Evolutionary conservation across 2,797 vertebrate genomes (phyloP).

Genomic region (Hozukius guyotensis): DNA sequence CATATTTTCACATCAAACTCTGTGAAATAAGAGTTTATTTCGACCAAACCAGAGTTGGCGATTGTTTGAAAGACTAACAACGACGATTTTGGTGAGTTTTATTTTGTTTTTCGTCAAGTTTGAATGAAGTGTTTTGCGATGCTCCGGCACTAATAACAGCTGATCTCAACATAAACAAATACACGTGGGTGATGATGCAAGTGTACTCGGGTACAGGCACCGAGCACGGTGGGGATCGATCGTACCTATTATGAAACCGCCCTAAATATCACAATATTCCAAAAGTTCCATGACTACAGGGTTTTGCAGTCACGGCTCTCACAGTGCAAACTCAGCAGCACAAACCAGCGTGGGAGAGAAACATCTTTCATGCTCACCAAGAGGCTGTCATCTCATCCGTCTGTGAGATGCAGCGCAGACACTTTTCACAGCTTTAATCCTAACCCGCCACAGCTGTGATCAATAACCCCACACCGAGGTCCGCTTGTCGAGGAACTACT

Average conservation of each 20-base stretch:
- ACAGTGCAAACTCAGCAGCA: background rate
- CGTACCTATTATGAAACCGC: fast-evolving
- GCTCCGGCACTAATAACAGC: no score
- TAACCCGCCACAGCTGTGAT: conserved; percentile 15
- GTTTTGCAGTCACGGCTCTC: background rate
- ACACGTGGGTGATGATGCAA: no score
- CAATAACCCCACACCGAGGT: conserved; percentile 1
- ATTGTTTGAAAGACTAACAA: no score
- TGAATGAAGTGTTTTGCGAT: no score
- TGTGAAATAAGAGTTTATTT: no score
- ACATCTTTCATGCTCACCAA: conserved; percentile 13
- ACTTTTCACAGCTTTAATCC: conserved; percentile 10
- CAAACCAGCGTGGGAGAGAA: background rate
- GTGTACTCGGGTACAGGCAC: no score
- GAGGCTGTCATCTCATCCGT: background rate
- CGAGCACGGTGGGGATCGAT: no score
- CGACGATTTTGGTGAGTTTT: no score
- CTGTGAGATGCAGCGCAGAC: conserved; percentile 20
- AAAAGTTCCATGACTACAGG: background rate
- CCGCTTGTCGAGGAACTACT: background rate
- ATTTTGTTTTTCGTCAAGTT: no score
- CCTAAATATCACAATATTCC: background rate
- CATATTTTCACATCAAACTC: no score
- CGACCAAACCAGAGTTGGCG: no score
- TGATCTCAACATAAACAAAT: no score